phyloP scores from a whole-genome alignment of 35 echinoderm and acorn worm genomes.

The Heliocidaris erythrogramma region DNA sequence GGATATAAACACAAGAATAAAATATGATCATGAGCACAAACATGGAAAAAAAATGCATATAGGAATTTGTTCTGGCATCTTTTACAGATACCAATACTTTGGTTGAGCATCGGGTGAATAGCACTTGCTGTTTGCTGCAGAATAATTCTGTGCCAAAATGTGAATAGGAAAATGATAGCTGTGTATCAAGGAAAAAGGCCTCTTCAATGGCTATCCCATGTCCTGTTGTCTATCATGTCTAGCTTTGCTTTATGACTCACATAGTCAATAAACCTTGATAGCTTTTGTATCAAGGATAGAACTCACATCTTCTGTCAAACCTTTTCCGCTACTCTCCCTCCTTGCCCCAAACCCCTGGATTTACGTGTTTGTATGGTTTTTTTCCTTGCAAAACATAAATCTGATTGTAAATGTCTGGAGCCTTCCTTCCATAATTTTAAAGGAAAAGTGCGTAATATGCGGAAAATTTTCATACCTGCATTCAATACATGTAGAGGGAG shows the following conservation, averaged over 20 bases:
- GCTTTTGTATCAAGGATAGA: background rate
- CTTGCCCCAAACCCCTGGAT: background rate
- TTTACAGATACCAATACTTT: no score
- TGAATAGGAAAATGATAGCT: no score
- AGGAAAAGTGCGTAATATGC: no score
- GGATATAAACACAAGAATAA: no score
- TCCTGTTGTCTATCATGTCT: background rate
- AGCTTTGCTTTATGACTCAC: background rate
- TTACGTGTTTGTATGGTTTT: background rate
- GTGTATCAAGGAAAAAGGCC: background rate
- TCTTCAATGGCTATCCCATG: background rate
- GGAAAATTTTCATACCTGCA: no score
- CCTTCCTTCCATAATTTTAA: background rate
- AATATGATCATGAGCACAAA: no score
- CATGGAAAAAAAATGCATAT: no score
- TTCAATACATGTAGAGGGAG: background rate
- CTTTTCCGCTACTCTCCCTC: background rate
- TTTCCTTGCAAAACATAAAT: background rate
- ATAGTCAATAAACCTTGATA: background rate
- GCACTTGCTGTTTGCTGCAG: no score
- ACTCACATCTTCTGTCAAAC: background rate
- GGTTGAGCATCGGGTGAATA: no score
- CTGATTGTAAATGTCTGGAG: background rate
- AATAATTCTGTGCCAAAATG: no score
- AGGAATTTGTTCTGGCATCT: no score